Percentiles rank a stretch among this genome's conserved stretches.
Conservation (phyloP, 35 echinoderm and acorn worm species). For the Apostichopus californicus region DNA sequence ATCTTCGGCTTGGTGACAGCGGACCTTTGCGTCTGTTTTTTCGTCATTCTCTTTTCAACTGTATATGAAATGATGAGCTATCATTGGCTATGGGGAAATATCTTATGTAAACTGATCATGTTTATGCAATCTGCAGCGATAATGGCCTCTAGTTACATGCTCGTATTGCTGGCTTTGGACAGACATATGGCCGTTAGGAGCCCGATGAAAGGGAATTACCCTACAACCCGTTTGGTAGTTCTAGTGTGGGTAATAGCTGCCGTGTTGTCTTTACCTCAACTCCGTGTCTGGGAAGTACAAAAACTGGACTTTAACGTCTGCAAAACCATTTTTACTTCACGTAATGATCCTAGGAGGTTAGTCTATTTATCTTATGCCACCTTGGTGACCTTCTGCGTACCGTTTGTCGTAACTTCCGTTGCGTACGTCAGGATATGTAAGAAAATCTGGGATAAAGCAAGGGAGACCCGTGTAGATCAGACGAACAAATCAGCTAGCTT, state of each 20-base stretch:
- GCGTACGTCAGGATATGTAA: conserved; percentile 91
- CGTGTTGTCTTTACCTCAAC: conserved; percentile 72
- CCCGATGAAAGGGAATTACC: conserved; percentile 78
- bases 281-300: conserved; percentile 70
- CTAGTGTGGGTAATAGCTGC: conserved; percentile 69
- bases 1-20: conserved; percentile 86
- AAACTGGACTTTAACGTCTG: conserved; percentile 53
- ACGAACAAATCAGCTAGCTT: conserved; percentile 24
- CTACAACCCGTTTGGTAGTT: conserved; percentile 64
- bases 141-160: conserved; percentile 92
- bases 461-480: conserved; percentile 51
- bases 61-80: conserved; percentile 81
- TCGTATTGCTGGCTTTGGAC: conserved; percentile 87
- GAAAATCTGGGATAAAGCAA: conserved; percentile 94
- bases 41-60: conserved; percentile 70
- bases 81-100: conserved; percentile 76
- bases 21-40: conserved; percentile 88
- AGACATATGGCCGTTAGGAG: conserved; percentile 88
- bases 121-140: conserved; percentile 80
- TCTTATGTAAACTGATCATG: conserved; percentile 86
- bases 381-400: conserved; percentile 79
- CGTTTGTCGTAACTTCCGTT: conserved; percentile 78
- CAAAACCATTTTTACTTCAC: conserved; percentile 48
- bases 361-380: conserved; percentile 79
- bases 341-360: conserved; percentile 47